These are phyloP conservation scores for Hypanus sabinus DNA, from an alignment of 2,113 vertebrate genomes.

Conservation along the genomic window DNA sequence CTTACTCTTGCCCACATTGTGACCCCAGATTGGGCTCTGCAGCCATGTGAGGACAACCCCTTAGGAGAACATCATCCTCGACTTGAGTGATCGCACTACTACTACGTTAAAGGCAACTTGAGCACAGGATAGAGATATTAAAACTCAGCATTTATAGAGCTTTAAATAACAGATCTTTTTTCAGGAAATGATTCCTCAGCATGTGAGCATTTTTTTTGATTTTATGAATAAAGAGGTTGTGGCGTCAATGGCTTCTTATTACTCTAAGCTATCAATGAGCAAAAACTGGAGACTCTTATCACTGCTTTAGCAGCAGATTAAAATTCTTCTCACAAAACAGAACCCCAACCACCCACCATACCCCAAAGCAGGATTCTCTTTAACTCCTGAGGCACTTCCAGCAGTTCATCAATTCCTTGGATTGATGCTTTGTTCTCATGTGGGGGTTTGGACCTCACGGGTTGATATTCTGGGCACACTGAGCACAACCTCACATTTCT, in stretches of 20 bases:
- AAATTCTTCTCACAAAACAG: not conserved
- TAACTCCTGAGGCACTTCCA: not conserved
- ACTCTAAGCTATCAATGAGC: not conserved
- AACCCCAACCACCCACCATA: not conserved
- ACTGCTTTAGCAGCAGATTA: not conserved
- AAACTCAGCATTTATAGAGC: not conserved
- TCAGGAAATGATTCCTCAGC: not conserved
- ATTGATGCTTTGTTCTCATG: not conserved
- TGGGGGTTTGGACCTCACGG: not conserved
- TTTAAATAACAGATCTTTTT: not conserved
- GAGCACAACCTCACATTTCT: not conserved
- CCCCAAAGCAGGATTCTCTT: not conserved
- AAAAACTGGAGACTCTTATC: not conserved
- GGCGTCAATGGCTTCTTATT: not conserved
- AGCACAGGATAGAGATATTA: not conserved
- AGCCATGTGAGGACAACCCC: no score
- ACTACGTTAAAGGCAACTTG: not conserved
- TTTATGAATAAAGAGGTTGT: not conserved
- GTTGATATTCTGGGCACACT: not conserved
- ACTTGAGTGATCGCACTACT: no score
- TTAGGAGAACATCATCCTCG: no score
- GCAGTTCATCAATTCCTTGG: not conserved
- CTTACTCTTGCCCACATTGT: no score
- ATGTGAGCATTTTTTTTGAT: not conserved
- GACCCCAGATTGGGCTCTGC: no score